Conservation (phyloP, 2,888 invertebrate species). For the Gisinianus flammeolus region DNA sequence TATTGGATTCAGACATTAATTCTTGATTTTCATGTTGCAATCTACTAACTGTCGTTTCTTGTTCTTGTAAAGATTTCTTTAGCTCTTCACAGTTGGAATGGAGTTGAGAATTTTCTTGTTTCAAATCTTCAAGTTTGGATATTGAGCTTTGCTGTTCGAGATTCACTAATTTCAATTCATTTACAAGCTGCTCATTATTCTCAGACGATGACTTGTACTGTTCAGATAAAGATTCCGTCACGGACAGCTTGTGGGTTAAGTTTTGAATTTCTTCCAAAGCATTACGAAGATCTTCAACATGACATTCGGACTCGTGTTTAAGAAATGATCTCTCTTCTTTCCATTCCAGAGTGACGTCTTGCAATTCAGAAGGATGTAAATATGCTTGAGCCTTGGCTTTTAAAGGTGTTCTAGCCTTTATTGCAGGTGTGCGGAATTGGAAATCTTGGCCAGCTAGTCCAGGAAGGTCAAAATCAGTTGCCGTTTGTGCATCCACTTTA, state of each 20-base stretch:
- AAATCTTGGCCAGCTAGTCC: not conserved
- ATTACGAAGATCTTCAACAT: conserved; percentile 7
- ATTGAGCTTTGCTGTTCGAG: too few species aligned
- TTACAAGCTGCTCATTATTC: not conserved
- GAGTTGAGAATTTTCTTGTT: not conserved
- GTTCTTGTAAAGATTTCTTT: not conserved
- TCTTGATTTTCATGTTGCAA: not conserved
- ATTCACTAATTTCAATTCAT: too few species aligned
- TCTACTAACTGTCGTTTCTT: not conserved
- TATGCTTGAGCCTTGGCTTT: not conserved
- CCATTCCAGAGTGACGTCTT: conserved; percentile 36
- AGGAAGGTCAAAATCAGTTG: not conserved
- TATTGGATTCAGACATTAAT: not conserved
- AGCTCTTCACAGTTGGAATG: not conserved
- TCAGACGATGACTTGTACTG: not conserved
- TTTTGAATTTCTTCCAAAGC: not conserved
- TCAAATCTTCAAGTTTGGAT: not conserved
- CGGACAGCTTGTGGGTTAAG: not conserved
- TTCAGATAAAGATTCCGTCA: not conserved
- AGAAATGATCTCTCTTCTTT: conserved; percentile 43
- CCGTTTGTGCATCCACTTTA: conserved; percentile 16
- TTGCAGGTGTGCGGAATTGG: not conserved
- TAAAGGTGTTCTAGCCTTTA: not conserved
- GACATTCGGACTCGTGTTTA: conserved; percentile 38
- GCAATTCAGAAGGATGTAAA: conserved; percentile 23